A percentile compares a stretch with the other conserved stretches of the same genome.
Conservation (phyloP, 2,797 vertebrate genomes). For the Parauchenoglanis punctatus region DNA sequence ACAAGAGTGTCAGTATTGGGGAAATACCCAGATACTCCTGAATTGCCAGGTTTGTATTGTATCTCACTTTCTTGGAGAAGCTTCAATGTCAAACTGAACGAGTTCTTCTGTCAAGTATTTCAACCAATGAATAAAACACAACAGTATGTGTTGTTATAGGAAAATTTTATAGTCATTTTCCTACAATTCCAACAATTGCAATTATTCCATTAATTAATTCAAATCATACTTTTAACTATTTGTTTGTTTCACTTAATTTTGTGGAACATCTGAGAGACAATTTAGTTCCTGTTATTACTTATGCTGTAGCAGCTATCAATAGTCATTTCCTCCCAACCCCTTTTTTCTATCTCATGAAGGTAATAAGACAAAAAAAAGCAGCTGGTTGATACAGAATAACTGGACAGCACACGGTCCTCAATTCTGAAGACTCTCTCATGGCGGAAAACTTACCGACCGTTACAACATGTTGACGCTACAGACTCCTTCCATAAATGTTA, state of each 20-base stretch:
- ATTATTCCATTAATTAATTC: not conserved
- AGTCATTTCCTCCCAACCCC: not conserved
- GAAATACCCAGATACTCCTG: not conserved
- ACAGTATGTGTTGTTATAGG: not conserved
- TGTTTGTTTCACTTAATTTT: not conserved
- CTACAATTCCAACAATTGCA: not conserved
- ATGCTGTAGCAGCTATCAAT: not conserved
- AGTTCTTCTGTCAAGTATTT: not conserved
- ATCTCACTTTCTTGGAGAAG: not conserved
- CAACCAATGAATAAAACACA: not conserved
- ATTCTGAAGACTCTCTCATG: not conserved
- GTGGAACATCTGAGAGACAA: not conserved
- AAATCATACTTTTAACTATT: not conserved
- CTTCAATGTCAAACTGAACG: not conserved
- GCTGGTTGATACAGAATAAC: not conserved
- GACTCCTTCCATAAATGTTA: not conserved
- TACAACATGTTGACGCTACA: not conserved
- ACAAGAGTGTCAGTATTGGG: no score
- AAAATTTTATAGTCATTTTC: not conserved
- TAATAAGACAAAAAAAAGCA: not conserved
- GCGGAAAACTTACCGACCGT: not conserved
- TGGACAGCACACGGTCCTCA: not conserved
- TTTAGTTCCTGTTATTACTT: not conserved
- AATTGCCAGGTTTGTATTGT: not conserved
- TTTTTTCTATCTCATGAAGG: not conserved